These are phyloP conservation scores for Platycercus adscitus DNA, from an alignment of 2,113 vertebrate species.

Conservation along the genomic window DNA sequence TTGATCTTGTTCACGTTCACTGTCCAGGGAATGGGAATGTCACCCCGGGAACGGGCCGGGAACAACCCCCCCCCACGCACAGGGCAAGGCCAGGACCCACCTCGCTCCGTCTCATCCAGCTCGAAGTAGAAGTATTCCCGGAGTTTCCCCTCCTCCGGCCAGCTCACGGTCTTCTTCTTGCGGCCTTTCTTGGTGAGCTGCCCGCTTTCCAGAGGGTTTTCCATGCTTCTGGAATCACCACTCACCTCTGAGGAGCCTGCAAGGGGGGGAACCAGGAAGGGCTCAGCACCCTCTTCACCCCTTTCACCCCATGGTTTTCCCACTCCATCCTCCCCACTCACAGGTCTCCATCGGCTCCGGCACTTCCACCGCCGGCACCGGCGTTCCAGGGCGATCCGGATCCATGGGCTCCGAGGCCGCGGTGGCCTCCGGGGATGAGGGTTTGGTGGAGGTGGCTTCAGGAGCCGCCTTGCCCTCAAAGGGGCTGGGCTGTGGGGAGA, in stretches of 20 bases:
- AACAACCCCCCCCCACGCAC: no score
- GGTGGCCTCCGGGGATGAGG: slow-evolving; percentile 85
- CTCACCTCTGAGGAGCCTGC: slow-evolving; percentile 76
- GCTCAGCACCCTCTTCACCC: neutral
- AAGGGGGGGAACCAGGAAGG: fast-evolving
- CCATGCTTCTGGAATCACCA: slow-evolving; percentile 74
- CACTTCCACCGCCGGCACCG: slow-evolving; percentile 86
- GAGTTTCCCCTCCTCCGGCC: slow-evolving; percentile 91
- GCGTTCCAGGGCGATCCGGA: slow-evolving; percentile 87
- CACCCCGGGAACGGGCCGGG: neutral
- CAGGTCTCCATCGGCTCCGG: slow-evolving; percentile 84
- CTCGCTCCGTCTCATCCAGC: slow-evolving; percentile 92
- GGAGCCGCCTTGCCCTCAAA: slow-evolving; percentile 84
- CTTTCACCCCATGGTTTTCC: fast-evolving
- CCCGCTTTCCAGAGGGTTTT: slow-evolving; percentile 44
- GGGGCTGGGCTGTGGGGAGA: slow-evolving; percentile 77
- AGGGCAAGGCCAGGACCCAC: slow-evolving; percentile 52
- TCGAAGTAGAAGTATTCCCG: slow-evolving; percentile 95
- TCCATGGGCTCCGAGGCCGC: slow-evolving; percentile 79
- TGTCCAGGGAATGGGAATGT: neutral
- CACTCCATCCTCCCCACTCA: neutral
- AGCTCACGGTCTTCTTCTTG: slow-evolving; percentile 92
- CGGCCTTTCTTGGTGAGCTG: slow-evolving; percentile 87
- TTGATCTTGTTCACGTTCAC: slow-evolving; percentile 98
- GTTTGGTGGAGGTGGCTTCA: slow-evolving; percentile 79